Evolutionary conservation across 2,888 invertebrate genomes (phyloP), one percentile per base, ranked within the genome.

Genomic region (Pelosia muscerda): DNA sequence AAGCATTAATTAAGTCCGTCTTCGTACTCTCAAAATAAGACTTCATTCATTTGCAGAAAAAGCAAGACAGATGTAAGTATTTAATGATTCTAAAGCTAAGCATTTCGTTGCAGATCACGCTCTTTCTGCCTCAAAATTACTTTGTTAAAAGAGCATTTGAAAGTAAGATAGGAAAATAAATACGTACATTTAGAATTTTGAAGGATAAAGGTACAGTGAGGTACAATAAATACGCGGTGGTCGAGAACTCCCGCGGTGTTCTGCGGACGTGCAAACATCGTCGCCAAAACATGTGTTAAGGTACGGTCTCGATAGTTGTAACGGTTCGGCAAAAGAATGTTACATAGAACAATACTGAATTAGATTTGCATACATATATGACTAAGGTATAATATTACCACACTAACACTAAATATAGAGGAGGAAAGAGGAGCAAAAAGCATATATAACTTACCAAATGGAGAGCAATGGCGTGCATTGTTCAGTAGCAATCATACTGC

Each of bases 211-310:
- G 65, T 34, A 59, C 34, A 58, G 63, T 26, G 72, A 78, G 72
- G 82, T 62, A 86, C 81, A 87, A 88, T 88, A 77, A 84, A 81
- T 75, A 73, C 77, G 82, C 74, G 85, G 89, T 88, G 90, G 90
- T 87, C 86, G 85, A 86, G 84, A 78, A 89, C 92, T 88, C 93
- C 92, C 91, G 92, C 82, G 84, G 92, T 60, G 92, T 73, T 60
- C 75, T 69, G 89, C 76, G 83, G 86, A 92, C 92, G 90, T 91
- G 93, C 84, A 85, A 92, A 93, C 93, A 92, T 84, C 70, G 79
- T 86, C 86, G 92, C 91, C 84, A 89, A 90, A 89, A 81, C 79
- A 71, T n/a, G 66, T 31, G 72, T 83, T 88, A 90, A 88, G 87
- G 88, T 80, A 53, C 75, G 66, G 81, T 88, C 84, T 81, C 73